A percentile compares a stretch with the other conserved stretches of the same genome.
Conservation (phyloP, 2,888 invertebrate species). For the Arrhopalites spinosus region DNA sequence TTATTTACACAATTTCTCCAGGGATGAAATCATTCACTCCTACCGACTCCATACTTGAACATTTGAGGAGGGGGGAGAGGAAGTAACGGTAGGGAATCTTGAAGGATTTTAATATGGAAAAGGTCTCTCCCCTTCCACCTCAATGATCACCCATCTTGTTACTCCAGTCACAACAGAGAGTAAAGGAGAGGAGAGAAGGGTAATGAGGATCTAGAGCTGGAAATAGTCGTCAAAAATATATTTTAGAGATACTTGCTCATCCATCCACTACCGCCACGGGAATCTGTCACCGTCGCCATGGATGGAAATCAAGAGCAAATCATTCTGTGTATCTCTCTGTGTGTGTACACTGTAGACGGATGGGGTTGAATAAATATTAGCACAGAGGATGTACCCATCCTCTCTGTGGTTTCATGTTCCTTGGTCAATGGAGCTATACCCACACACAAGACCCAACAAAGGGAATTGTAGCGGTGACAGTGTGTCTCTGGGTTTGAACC, state of each 20-base stretch:
- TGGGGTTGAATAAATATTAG: constrained; percentile 5
- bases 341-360: background rate
- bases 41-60: too few relatives aligned
- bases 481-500: too few relatives aligned
- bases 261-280: constrained; percentile 6
- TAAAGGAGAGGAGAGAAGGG: background rate
- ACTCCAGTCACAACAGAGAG: constrained; percentile 15
- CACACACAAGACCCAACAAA: background rate
- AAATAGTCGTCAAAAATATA: background rate
- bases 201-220: constrained; percentile 4
- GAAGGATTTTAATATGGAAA: constrained; percentile 31
- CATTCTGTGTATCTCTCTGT: background rate
- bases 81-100: background rate
- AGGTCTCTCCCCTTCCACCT: constrained; percentile 35
- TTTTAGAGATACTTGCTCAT: background rate
- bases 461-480: too few relatives aligned
- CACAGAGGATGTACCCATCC: background rate
- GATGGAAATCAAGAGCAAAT: constrained; percentile 8
- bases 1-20: too few relatives aligned
- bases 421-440: background rate
- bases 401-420: background rate
- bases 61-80: too few relatives aligned
- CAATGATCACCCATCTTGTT: constrained; percentile 35
- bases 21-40: too few relatives aligned
- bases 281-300: background rate